These are phyloP conservation scores for Pseudocheirus occidentalis DNA, from an alignment of 2,797 vertebrate species.

Conservation along the genomic window DNA sequence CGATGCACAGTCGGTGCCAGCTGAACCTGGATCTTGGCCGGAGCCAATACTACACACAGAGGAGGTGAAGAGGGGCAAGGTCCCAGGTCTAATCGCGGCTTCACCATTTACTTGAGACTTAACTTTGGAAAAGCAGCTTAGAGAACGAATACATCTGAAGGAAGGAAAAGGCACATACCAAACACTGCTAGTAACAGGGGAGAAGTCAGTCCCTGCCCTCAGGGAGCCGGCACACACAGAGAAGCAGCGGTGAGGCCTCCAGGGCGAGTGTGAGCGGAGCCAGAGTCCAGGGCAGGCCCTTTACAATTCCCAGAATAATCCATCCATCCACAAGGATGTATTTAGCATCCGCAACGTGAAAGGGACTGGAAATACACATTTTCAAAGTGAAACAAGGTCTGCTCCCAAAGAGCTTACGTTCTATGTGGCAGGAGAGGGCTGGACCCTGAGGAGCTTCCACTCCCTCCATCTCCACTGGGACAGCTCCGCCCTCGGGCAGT, in stretches of 20 bases:
- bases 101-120: neutral
- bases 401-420: neutral
- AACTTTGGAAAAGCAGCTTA: neutral
- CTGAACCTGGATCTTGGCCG: neutral
- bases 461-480: neutral
- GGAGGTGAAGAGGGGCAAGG: neutral
- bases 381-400: neutral
- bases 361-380: neutral
- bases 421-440: neutral
- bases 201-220: neutral
- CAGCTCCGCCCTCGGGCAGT: neutral
- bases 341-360: neutral
- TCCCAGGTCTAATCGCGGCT: neutral
- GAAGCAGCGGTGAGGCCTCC: neutral
- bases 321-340: neutral
- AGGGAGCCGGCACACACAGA: neutral
- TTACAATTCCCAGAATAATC: neutral
- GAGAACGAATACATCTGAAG: neutral
- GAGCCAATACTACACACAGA: neutral
- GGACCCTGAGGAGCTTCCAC: too few relatives aligned
- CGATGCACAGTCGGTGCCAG: rapidly evolving
- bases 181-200: neutral
- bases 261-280: neutral
- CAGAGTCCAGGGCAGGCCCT: neutral
- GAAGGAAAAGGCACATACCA: neutral